Percentiles rank a stretch among this genome's conserved stretches.
These are phyloP conservation scores for Leistus spinibarbis DNA, from an alignment of 2,888 invertebrate genomes.

Conservation along the genomic window DNA sequence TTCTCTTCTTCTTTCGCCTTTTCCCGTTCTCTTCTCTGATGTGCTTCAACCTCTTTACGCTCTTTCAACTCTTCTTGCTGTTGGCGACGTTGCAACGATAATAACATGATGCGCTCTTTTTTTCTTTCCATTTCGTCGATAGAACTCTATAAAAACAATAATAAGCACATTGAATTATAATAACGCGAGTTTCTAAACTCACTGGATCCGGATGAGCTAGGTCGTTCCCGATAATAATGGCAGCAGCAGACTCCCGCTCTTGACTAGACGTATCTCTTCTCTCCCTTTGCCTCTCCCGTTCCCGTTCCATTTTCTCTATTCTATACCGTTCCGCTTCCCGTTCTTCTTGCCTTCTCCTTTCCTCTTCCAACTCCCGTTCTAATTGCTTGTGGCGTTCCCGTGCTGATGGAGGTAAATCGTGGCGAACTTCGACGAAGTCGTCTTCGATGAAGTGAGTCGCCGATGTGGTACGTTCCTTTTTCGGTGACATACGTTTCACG, in stretches of 20 bases:
- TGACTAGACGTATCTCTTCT: conserved; percentile 58
- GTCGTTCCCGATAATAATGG: conserved; percentile 72
- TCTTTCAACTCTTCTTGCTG: conserved; percentile 87
- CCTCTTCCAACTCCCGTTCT: conserved; percentile 59
- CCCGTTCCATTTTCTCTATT: conserved; percentile 51
- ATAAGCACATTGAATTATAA: background rate
- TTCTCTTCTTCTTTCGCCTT: conserved; percentile 78
- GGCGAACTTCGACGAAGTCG: conserved; percentile 15
- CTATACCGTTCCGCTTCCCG: conserved; percentile 53
- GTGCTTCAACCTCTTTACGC: conserved; percentile 81
- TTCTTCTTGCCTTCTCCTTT: conserved; percentile 54
- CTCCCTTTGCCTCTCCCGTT: conserved; percentile 55
- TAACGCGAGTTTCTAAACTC: conserved; percentile 49
- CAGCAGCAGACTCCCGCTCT: conserved; percentile 58
- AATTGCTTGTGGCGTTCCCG: conserved; percentile 52
- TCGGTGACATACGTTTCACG: conserved; percentile 73
- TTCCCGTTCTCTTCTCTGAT: conserved; percentile 76
- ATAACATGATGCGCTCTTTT: conserved; percentile 88
- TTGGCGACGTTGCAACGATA: conserved; percentile 88
- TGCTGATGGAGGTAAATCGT: conserved; percentile 13
- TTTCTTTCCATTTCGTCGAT: conserved; percentile 92
- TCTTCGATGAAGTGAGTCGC: conserved; percentile 13
- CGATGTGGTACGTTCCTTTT: conserved; percentile 65
- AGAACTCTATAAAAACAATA: conserved; percentile 65
- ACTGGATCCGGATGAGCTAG: conserved; percentile 71